Evolutionary conservation across 2,797 vertebrate genomes (phyloP).

Genomic region (Poeciliopsis turneri): DNA sequence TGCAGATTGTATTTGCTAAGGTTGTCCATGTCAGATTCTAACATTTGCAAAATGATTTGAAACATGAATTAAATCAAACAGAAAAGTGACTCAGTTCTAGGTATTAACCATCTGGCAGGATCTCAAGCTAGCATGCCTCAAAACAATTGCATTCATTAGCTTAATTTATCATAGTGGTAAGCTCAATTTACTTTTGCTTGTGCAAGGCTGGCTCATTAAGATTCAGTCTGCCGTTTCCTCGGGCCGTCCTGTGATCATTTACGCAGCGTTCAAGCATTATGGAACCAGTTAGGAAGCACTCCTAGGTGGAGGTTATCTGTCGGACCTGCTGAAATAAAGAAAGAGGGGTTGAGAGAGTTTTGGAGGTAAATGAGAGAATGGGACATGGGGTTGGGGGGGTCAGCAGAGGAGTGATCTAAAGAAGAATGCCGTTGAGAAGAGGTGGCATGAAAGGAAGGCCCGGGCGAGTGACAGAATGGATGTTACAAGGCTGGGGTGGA

Average conservation of each 20-base stretch:
- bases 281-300: constrained; percentile 76
- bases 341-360: constrained; percentile 74
- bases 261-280: constrained; percentile 70
- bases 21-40: neutral
- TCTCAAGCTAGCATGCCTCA: constrained; percentile 80
- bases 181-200: constrained; percentile 85
- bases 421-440: constrained; percentile 73
- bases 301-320: constrained; percentile 74
- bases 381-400: constrained; percentile 41
- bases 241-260: constrained; percentile 78
- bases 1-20: neutral
- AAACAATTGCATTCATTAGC: constrained; percentile 85
- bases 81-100: constrained; percentile 62
- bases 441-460: constrained; percentile 61
- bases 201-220: constrained; percentile 80
- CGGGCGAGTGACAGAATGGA: constrained; percentile 72
- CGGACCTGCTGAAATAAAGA: constrained; percentile 71
- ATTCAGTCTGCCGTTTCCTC: constrained; percentile 80
- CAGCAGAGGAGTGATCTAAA: constrained; percentile 63
- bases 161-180: constrained; percentile 85
- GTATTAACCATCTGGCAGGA: constrained; percentile 82
- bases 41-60: neutral
- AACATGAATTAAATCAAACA: neutral
- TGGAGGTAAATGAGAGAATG: constrained; percentile 74
- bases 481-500: constrained; percentile 59